Percentiles rank a stretch among this genome's conserved stretches.
These are phyloP conservation scores for Chitala chitala DNA, from an alignment of 2,113 vertebrate species.

Conservation along the genomic window DNA sequence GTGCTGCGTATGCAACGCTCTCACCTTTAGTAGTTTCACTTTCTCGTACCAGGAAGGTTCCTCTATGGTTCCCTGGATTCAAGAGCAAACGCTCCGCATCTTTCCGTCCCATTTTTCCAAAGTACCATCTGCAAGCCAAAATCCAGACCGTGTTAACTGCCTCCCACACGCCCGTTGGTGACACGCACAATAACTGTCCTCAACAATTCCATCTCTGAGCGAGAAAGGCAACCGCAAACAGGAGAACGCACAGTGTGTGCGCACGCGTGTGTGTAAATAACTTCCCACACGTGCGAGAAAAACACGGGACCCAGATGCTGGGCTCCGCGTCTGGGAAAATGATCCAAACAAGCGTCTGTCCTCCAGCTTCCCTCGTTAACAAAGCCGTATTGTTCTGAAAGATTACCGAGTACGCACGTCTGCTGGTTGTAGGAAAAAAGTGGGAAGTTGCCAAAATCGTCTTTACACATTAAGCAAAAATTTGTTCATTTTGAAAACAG, in stretches of 20 bases:
- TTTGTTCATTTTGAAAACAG: too few relatives aligned
- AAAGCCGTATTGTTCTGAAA: background rate
- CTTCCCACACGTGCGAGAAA: background rate
- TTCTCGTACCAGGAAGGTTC: slow-evolving; percentile 91
- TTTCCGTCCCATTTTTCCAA: slow-evolving; percentile 98
- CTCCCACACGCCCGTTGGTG: background rate
- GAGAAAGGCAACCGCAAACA: too few relatives aligned
- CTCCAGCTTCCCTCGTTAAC: background rate
- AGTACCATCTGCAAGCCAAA: slow-evolving; percentile 88
- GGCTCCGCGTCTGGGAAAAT: background rate
- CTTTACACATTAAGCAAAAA: too few relatives aligned
- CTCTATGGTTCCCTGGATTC: slow-evolving; percentile 87
- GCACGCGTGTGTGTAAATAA: too few relatives aligned
- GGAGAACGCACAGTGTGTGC: too few relatives aligned
- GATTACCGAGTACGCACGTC: background rate
- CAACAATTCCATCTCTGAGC: too few relatives aligned
- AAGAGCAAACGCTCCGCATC: slow-evolving; percentile 92
- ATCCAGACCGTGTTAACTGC: background rate
- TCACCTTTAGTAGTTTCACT: slow-evolving; percentile 98
- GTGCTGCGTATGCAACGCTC: background rate
- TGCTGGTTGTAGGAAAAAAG: too few relatives aligned
- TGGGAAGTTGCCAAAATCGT: too few relatives aligned
- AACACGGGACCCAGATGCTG: too few relatives aligned
- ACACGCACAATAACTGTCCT: too few relatives aligned
- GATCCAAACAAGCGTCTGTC: background rate